Evolutionary conservation across 2,797 vertebrate species (phyloP), one percentile per base, ranked within the genome.

Genomic region (Platyrinchus mystaceus): DNA sequence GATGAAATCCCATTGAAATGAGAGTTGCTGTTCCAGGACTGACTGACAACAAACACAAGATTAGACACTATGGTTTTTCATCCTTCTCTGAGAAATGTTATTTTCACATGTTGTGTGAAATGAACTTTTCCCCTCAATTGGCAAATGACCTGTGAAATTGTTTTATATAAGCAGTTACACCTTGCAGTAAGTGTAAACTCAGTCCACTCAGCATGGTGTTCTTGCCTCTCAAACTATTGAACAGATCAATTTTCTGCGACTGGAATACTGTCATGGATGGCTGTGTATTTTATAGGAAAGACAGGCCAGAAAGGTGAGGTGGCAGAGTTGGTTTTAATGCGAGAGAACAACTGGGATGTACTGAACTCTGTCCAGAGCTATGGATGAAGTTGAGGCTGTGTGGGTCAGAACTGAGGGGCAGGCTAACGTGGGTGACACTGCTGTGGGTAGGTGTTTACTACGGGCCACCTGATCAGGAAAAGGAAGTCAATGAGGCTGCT

Each of bases 401-500:
- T 32, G 39, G 60, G 39, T 63, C 39, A 63, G 60, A 43, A 16
- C 20, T n/a, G 30, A 44, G 62, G 60, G 62, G 22, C 30, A 44
- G 62, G 30, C 41, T 44, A 64, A n/a, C 62, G 5, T 17, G 41
- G 39, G 21, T 44, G 41, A 23, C 41, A 63, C 41, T 63, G 39
- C 17, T 63, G 41, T n/a, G 15, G 21, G 15, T 44, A 21, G 30
- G 21, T 64, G 41, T 64, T 44, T 30, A 37, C 56, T 83, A 16
- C 16, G 24, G 49, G 32, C 36, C 24, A 15, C 4, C 20, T 69
- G 27, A 49, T 63, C 5, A n/a, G 70, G 32, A 37, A 44, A 17
- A 71, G 27, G 14, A 43, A 63, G 28, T 56, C 0, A 0, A 11
- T 39, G 49, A 64, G 10, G 12, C 28, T 10, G n/a, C 50, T 28